Percentiles rank a stretch among this genome's conserved stretches.
These are phyloP conservation scores for Mormyrus hasselquistii DNA, from an alignment of 2,797 vertebrate species.

Conservation along the genomic window DNA sequence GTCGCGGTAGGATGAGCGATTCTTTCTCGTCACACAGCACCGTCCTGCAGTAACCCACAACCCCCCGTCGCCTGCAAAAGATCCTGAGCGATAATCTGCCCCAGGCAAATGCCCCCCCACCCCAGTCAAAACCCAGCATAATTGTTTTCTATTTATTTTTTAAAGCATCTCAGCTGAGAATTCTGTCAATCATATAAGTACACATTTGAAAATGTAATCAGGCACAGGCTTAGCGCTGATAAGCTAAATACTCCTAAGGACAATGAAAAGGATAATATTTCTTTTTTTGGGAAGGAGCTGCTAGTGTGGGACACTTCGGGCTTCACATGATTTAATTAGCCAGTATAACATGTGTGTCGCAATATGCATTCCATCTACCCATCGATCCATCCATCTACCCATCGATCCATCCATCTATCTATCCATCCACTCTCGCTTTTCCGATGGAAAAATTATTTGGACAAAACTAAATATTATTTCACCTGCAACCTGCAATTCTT, in stretches of 20 bases:
- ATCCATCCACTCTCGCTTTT: not conserved
- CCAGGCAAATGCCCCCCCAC: not conserved
- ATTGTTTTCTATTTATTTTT: not conserved
- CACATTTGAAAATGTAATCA: slow-evolving; percentile 1
- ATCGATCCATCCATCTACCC: not conserved
- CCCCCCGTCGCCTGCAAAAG: not conserved
- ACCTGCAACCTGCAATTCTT: not conserved
- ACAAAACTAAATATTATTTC: not conserved
- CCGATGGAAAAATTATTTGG: not conserved
- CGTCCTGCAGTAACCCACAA: slow-evolving; percentile 17
- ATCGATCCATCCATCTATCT: not conserved
- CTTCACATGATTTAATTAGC: not conserved
- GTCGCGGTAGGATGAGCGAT: slow-evolving; percentile 15
- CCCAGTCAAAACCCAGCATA: not conserved
- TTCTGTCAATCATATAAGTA: not conserved
- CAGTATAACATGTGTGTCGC: not conserved
- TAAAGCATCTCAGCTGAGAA: not conserved
- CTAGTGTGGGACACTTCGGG: not conserved
- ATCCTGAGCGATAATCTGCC: not conserved
- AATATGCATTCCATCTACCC: not conserved
- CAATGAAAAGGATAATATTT: not conserved
- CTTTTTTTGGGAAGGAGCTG: not conserved
- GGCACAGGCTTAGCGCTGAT: not conserved
- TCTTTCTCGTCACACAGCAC: slow-evolving; percentile 13
- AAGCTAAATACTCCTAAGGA: not conserved